These are phyloP conservation scores for Fistularia commersonii DNA, from an alignment of 2,797 vertebrate species.

Conservation along the genomic window DNA sequence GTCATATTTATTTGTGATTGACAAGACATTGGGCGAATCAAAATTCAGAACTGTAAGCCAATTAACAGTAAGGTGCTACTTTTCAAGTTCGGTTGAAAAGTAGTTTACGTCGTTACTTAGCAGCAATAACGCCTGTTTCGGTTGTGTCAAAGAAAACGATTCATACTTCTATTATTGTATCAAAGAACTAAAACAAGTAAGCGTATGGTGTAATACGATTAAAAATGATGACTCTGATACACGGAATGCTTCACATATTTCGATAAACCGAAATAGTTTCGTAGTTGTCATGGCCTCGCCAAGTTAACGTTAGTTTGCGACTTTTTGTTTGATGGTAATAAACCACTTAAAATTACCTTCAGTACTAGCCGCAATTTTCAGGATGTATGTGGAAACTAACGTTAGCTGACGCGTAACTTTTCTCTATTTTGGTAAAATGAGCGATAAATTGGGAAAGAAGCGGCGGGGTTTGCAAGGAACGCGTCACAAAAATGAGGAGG, in stretches of 20 bases:
- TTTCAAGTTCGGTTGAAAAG: slow-evolving; percentile 53
- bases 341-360: no score
- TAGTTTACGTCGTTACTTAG: slow-evolving; percentile 75
- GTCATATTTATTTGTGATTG: slow-evolving; percentile 34
- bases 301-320: slow-evolving; percentile 29
- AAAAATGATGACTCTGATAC: neutral
- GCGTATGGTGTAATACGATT: no score
- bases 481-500: slow-evolving; percentile 51
- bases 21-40: slow-evolving; percentile 34
- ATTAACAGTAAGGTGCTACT: neutral
- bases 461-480: slow-evolving; percentile 63
- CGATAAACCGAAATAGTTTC: neutral
- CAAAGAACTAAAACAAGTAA: neutral
- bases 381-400: neutral
- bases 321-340: neutral
- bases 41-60: neutral
- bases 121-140: slow-evolving; percentile 51
- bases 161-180: no score
- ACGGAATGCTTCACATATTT: neutral
- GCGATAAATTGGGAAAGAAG: slow-evolving; percentile 69
- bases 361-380: neutral
- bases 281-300: slow-evolving; percentile 43
- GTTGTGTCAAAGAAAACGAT: neutral
- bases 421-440: slow-evolving; percentile 57
- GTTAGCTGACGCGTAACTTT: neutral